Conservation (phyloP, 2,888 invertebrate genomes). For the Erpobdella octoculata region DNA sequence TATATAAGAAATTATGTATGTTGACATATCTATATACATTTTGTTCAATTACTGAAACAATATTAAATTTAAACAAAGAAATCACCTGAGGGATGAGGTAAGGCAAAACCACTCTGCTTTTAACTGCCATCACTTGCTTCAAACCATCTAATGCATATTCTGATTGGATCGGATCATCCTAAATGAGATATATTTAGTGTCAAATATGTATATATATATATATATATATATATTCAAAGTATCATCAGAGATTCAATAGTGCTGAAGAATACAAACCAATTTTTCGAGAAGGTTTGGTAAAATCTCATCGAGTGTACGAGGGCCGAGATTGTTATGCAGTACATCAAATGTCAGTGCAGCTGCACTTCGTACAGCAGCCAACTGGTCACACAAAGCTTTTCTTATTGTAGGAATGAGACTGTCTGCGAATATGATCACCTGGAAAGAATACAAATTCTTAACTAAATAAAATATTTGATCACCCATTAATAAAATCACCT, state of each 20-base stretch:
- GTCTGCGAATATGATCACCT: slow-evolving; percentile 70
- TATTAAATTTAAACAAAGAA: too few relatives aligned
- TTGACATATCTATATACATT: too few relatives aligned
- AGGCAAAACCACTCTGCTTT: slow-evolving; percentile 86
- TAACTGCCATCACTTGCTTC: slow-evolving; percentile 91
- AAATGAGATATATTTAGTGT: too few relatives aligned
- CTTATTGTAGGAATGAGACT: slow-evolving; percentile 84
- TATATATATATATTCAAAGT: neutral
- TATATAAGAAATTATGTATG: too few relatives aligned
- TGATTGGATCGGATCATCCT: slow-evolving; percentile 55
- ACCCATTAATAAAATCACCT: too few relatives aligned
- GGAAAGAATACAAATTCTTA: slow-evolving; percentile 7
- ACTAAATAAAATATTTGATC: too few relatives aligned
- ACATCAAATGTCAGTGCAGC: slow-evolving; percentile 95
- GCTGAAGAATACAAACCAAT: slow-evolving; percentile 54
- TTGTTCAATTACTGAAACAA: too few relatives aligned
- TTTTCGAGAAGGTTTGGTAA: slow-evolving; percentile 79
- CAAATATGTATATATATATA: too few relatives aligned
- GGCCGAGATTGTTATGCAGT: slow-evolving; percentile 84
- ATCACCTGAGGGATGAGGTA: slow-evolving; percentile 73
- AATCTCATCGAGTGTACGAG: slow-evolving; percentile 89
- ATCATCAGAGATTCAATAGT: neutral
- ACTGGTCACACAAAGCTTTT: slow-evolving; percentile 78
- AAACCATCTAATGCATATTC: slow-evolving; percentile 90
- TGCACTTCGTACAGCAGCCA: slow-evolving; percentile 81